A percentile compares a stretch with the other conserved stretches of the same genome.
Conservation (phyloP, 1,140 invertebrate species). For the Ceratina japonica region DNA sequence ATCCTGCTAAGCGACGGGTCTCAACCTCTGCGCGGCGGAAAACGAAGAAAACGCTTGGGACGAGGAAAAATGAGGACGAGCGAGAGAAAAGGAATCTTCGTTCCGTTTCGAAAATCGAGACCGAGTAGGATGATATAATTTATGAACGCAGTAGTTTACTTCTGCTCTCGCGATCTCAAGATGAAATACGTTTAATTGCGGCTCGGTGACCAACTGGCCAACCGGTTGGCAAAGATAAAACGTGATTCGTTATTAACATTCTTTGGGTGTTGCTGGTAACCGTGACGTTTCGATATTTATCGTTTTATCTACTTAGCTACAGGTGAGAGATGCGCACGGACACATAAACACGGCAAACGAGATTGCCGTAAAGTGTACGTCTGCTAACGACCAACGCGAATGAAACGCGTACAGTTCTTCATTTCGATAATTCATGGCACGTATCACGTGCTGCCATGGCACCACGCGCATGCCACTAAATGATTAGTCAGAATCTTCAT, state of each 20-base stretch:
- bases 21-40: not conserved
- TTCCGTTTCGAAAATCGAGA: not conserved
- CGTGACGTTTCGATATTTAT: conserved; percentile 14
- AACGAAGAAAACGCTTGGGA: not conserved
- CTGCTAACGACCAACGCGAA: no score
- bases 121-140: not conserved
- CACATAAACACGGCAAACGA: no score
- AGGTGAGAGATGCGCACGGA: not conserved
- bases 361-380: not conserved
- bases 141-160: not conserved
- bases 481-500: not conserved
- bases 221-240: conserved; percentile 13
- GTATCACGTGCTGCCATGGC: no score
- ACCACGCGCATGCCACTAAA: no score
- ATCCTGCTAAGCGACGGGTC: not conserved
- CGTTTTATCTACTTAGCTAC: not conserved
- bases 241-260: conserved; percentile 24
- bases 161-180: not conserved
- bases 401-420: not conserved
- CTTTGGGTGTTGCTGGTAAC: not conserved
- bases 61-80: no score
- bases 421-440: not conserved
- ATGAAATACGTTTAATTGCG: conserved; percentile 24
- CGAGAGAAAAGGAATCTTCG: not conserved
- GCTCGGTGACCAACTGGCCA: not conserved